Conservation (phyloP, 2,797 vertebrate species). For the Sarcophilus harrisii region DNA sequence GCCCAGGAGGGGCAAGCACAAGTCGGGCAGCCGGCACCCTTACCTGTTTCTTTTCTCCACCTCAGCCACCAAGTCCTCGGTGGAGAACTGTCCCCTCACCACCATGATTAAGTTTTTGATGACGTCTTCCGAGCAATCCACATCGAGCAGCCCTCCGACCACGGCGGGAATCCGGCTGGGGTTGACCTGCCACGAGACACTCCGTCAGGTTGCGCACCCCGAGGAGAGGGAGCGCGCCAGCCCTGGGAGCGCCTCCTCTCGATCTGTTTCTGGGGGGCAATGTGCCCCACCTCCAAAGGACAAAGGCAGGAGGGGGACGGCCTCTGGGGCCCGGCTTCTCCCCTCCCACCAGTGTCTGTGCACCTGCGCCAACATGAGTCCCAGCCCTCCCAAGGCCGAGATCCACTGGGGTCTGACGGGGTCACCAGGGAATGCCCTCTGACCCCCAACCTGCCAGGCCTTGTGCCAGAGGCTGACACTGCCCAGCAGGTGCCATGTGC, state of each 20-base stretch:
- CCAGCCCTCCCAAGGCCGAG: not conserved
- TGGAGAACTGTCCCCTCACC: slow-evolving; percentile 92
- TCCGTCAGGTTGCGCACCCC: slow-evolving; percentile 13
- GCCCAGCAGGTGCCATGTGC: not conserved
- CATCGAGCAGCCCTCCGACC: slow-evolving; percentile 94
- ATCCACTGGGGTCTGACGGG: not conserved
- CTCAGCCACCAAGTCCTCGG: slow-evolving; percentile 93
- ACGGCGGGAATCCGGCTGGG: slow-evolving; percentile 96
- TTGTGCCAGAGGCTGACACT: not conserved
- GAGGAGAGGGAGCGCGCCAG: no score
- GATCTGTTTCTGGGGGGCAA: no score
- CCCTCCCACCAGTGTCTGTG: not conserved
- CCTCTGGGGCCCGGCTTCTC: not conserved
- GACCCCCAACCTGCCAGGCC: not conserved
- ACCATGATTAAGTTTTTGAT: slow-evolving; percentile 95
- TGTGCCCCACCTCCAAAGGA: no score
- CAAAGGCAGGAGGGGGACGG: not conserved
- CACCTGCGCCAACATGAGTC: not conserved
- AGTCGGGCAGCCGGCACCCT: not conserved
- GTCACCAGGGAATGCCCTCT: not conserved
- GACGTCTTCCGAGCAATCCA: slow-evolving; percentile 97
- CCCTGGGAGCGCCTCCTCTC: no score
- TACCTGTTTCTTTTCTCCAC: slow-evolving; percentile 97
- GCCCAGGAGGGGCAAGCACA: not conserved
- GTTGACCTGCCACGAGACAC: slow-evolving; percentile 89